Conservation (phyloP, 2,797 vertebrate species). For the Gastrophryne carolinensis region DNA sequence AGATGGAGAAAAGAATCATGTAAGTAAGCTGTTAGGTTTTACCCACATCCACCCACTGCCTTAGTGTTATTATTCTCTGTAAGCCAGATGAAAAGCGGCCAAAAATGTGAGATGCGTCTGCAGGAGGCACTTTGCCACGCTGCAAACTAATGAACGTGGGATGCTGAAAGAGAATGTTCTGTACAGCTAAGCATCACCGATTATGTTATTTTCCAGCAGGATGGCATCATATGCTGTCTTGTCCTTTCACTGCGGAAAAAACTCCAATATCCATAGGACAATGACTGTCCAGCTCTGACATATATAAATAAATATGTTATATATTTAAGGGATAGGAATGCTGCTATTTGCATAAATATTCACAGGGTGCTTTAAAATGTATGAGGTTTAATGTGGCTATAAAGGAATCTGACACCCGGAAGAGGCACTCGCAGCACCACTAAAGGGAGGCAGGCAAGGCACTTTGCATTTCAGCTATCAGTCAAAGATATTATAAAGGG, state of each 20-base stretch:
- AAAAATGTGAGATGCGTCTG: conserved; percentile 14
- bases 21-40: conserved; percentile 51
- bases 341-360: no score
- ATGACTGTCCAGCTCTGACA: no score
- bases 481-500: no score
- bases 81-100: conserved; percentile 29
- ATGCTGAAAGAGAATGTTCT: conserved; percentile 40
- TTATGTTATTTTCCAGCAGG: conserved; percentile 40
- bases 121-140: conserved; percentile 39
- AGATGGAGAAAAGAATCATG: conserved; percentile 51
- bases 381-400: no score
- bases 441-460: no score
- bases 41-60: conserved; percentile 36
- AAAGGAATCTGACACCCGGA: no score
- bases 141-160: conserved; percentile 46
- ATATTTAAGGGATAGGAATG: no score
- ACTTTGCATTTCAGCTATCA: no score
- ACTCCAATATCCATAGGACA: no score
- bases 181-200: conserved; percentile 12
- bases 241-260: background rate
- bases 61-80: conserved; percentile 47
- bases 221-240: conserved; percentile 23
- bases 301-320: no score
- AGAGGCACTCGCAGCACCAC: no score
- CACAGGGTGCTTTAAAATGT: no score